Evolutionary conservation across 2,797 vertebrate genomes (phyloP).

Genomic region (Phrynocephalus guinanensis): DNA sequence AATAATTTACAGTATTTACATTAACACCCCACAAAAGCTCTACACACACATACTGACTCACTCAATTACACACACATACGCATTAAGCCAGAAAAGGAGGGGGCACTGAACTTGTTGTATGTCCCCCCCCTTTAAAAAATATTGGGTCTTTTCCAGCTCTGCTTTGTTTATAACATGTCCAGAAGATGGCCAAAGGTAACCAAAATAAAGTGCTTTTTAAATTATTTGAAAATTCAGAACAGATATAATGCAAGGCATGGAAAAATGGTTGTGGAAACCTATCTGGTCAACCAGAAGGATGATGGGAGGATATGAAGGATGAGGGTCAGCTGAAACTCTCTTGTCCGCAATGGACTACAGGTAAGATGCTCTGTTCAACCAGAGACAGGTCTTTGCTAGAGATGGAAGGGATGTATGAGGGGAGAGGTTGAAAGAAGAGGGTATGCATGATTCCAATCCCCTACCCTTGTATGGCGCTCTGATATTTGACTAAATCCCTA

Average conservation of each 20-base stretch:
- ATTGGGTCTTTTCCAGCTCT: constrained; percentile 67
- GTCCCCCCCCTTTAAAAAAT: not conserved
- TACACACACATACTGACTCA: constrained; percentile 68
- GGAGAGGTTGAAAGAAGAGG: too few relatives aligned
- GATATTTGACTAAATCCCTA: too few relatives aligned
- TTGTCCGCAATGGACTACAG: not conserved
- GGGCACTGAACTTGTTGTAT: not conserved
- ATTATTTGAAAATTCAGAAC: constrained; percentile 69
- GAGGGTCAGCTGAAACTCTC: not conserved
- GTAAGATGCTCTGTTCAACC: not conserved
- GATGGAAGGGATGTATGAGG: too few relatives aligned
- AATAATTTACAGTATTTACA: constrained; percentile 99
- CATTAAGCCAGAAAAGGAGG: constrained; percentile 7
- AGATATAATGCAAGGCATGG: constrained; percentile 53
- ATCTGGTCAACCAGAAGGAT: not conserved
- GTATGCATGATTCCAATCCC: too few relatives aligned
- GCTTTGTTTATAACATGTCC: constrained; percentile 71
- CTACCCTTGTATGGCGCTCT: too few relatives aligned
- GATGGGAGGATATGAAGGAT: not conserved
- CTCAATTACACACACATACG: constrained; percentile 3
- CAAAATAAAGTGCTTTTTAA: constrained; percentile 86
- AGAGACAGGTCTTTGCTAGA: not conserved
- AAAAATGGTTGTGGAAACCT: not conserved
- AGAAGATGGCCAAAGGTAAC: constrained; percentile 77
- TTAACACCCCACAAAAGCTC: constrained; percentile 78